Base-by-base conservation (phyloP, 2,888 invertebrate species). In the Rhyacophila evoluta region DNA sequence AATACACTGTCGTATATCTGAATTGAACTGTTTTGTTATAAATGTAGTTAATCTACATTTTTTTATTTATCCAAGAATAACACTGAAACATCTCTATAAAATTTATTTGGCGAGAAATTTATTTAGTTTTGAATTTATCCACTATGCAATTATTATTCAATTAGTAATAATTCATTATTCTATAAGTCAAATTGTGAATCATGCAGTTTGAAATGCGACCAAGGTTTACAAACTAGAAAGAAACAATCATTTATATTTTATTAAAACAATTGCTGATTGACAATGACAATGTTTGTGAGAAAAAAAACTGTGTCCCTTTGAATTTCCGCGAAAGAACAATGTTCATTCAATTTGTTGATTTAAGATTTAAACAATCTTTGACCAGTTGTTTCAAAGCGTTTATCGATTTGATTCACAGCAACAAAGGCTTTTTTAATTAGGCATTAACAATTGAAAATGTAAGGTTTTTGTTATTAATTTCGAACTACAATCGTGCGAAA, bases 331-430 rank as follows among this genome's bases (percentile, higher is more conserved):
- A 25, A 25, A 1, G 8, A 19, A 25, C 25, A 55, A 19, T 55
- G 55, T 55, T 25, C 8, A 25, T 55, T 55, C 25, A 8, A 19
- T 55, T 33, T 55, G 15, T 55, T n/a, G n/a, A n/a, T n/a, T n/a
- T n/a, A n/a, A n/a, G n/a, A n/a, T n/a, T n/a, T 36, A 12, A 33
- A 74, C 25, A 29, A 71, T 76, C n/a, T 12, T 28, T 38, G 37
- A 19, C 3, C 11, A 1, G 36, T 74, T 72, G 10, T 68, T 33
- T 33, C 29, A 33, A 33, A n/a, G 2, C 29, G 29, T 15, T 41
- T 41, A 15, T 25, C 12, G 19, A 55, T 55, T 55, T 10, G 25
- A 25, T 55, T 3, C 19, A n/a, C 8, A n/a, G 3, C 15, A 55
- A 39, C 39, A 39, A 39, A 39, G 15, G 15, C 39, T 39, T 39